Evolutionary conservation across 2,797 vertebrate species (phyloP).

Genomic region (Carcharodon carcharias): DNA sequence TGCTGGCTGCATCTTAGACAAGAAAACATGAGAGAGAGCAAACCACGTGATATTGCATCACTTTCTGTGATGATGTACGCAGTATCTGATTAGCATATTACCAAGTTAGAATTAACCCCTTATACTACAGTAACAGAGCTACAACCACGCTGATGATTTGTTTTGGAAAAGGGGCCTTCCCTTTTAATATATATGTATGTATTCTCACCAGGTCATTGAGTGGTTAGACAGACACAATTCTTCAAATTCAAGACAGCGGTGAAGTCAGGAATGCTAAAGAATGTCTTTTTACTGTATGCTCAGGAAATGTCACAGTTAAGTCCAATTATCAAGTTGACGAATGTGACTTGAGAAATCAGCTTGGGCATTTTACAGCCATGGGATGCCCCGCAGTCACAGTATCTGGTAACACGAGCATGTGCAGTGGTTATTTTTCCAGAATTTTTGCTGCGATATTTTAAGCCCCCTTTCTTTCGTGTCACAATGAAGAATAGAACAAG

Average conservation of each 20-base stretch:
- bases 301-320: neutral
- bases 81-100: too few species aligned
- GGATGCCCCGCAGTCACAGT: neutral
- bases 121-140: too few species aligned
- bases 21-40: too few species aligned
- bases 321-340: neutral
- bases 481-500: neutral
- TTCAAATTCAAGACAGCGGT: neutral
- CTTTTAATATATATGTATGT: neutral
- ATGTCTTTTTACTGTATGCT: neutral
- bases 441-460: neutral
- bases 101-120: too few species aligned
- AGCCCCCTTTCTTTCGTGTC: neutral
- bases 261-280: neutral
- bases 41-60: too few species aligned
- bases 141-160: neutral
- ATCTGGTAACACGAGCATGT: neutral
- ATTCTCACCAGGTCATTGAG: neutral
- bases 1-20: too few species aligned
- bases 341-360: neutral
- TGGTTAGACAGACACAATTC: neutral
- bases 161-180: neutral
- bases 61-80: too few species aligned
- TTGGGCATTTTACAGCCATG: neutral
- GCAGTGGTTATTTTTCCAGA: neutral